Evolutionary conservation across 1,140 invertebrate species (phyloP), one percentile per base, ranked within the genome.

Genomic region (Druon quercuslanigerum): DNA sequence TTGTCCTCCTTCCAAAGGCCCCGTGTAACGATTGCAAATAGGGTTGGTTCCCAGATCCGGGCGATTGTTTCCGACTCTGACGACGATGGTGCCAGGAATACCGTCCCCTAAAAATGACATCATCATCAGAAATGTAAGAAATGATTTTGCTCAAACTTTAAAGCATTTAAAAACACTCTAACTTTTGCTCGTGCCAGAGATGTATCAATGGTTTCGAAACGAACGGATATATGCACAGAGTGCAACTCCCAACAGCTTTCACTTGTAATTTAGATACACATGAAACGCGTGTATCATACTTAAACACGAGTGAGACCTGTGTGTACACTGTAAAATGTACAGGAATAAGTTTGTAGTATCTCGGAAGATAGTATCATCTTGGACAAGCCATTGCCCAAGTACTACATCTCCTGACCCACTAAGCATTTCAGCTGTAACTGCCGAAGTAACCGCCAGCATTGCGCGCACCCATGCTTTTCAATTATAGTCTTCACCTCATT

Each of bases 61-160:
- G n/a, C 97, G 93, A 88, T 97, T 98, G 92, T 98, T 98, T 57
- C 97, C 97, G 9, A 98, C 97, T 51, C 97, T 93, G 0, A 98
- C 97, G 19, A 97, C 94, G 74, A 98, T 96, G 0, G 96, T 97
- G 0, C 97, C 97, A 20, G 95, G 95, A 84, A 95, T 93, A 79
- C 93, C 94, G 71, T 93, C 92, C 46, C 93, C 93, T 94, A 82
- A 83, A 76, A 71, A 72, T 33, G 25, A 33, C 25, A 76, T 60
- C 20, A 72, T 52, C 50, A 71, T 19, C 8, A 56, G 50, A 46
- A 71, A 46, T 46, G 40, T 19, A 6, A 19, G 8, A 17, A 3
- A 54, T 54, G 0, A n/a, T 19, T 54, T 54, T 9, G 7, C 17
- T 14, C 6, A n/a, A 19, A 56, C 17, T 12, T 56, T 56, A 56